Evolutionary conservation across 2,797 vertebrate genomes (phyloP).

Genomic region (Pitangus sulphuratus): DNA sequence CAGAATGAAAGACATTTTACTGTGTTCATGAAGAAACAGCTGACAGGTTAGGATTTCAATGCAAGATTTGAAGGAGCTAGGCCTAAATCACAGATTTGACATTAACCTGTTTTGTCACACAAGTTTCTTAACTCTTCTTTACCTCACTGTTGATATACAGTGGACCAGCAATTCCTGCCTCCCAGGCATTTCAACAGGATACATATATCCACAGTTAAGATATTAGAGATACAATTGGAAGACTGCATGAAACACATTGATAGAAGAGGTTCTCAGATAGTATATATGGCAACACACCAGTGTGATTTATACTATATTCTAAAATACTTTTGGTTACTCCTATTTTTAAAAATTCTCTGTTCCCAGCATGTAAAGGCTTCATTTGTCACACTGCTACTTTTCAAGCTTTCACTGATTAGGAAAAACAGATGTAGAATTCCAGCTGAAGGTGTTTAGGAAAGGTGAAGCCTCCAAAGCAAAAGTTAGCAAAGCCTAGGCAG

Average conservation of each 20-base stretch:
- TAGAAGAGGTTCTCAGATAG: neutral
- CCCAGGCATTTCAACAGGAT: neutral
- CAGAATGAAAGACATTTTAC: neutral
- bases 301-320: neutral
- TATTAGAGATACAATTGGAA: neutral
- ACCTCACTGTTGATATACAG: neutral
- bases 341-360: neutral
- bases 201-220: neutral
- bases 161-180: neutral
- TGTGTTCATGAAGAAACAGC: neutral
- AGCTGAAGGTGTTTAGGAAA: neutral
- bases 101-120: neutral
- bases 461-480: neutral
- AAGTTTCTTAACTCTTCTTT: neutral
- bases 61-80: neutral
- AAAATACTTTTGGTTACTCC: neutral
- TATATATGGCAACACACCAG: neutral
- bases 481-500: neutral
- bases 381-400: neutral
- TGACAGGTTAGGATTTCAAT: neutral
- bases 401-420: neutral
- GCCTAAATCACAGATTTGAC: neutral
- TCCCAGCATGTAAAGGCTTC: neutral
- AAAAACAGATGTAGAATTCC: neutral
- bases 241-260: neutral